Evolutionary conservation across 1,140 invertebrate genomes (phyloP).

Genomic region (Lasioglossum albipes): DNA sequence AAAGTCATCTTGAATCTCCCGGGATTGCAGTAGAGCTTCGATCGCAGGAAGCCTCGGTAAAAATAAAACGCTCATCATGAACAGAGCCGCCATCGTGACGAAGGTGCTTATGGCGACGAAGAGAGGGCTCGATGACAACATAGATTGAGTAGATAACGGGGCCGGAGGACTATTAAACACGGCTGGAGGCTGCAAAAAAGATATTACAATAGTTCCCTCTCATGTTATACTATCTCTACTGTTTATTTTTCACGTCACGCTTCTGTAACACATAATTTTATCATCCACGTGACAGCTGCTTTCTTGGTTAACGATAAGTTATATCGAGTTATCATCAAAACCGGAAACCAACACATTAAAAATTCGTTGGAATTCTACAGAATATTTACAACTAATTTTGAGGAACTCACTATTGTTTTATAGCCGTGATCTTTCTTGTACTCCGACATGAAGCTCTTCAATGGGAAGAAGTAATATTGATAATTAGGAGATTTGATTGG

Average conservation of each 20-base stretch:
- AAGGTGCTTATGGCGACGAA: constrained; percentile 69
- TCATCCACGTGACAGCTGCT: too few relatives aligned
- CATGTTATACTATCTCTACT: background rate
- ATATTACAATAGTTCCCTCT: background rate
- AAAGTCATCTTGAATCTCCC: constrained; percentile 63
- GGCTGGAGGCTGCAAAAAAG: constrained; percentile 49
- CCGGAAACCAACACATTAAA: too few relatives aligned
- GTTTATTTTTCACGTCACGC: too few relatives aligned
- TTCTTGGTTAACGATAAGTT: too few relatives aligned
- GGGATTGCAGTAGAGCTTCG: constrained; percentile 49
- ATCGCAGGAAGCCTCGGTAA: constrained; percentile 63
- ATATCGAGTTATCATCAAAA: too few relatives aligned
- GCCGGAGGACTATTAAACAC: constrained; percentile 41
- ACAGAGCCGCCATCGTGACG: constrained; percentile 67
- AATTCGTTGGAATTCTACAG: too few relatives aligned
- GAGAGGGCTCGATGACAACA: constrained; percentile 61
- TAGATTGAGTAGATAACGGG: constrained; percentile 58
- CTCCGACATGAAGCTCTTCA: constrained; percentile 65
- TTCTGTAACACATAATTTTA: too few relatives aligned
- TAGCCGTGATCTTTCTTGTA: constrained; percentile 57
- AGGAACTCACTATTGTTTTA: constrained; percentile 34
- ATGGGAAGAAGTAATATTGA: constrained; percentile 69
- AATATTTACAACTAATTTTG: too few relatives aligned
- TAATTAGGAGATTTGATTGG: constrained; percentile 49
- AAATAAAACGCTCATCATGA: constrained; percentile 67